A percentile compares a stretch with the other conserved stretches of the same genome.
These are phyloP conservation scores for Watsonalla binaria DNA, from an alignment of 2,888 invertebrate species.

Conservation along the genomic window DNA sequence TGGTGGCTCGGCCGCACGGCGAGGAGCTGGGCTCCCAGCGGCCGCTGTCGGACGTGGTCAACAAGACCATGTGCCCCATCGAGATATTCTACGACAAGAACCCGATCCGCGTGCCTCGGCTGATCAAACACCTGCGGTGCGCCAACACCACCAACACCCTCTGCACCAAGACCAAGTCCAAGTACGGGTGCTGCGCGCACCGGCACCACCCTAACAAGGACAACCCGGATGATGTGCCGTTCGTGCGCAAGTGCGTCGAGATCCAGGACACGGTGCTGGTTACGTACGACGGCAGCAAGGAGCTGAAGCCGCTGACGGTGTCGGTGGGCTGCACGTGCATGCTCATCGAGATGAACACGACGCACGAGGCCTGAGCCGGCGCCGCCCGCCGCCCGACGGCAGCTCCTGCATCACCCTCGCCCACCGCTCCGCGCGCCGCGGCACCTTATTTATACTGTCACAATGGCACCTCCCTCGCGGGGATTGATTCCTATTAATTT, in stretches of 20 bases:
- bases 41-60: slow-evolving; percentile 38
- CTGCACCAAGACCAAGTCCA: slow-evolving; percentile 44
- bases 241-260: slow-evolving; percentile 60
- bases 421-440: not conserved
- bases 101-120: slow-evolving; percentile 49
- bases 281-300: slow-evolving; percentile 31
- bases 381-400: slow-evolving; percentile 9
- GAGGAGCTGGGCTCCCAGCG: slow-evolving; percentile 28
- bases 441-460: too few species aligned
- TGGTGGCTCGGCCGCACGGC: slow-evolving; percentile 18
- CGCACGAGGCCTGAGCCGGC: slow-evolving; percentile 12
- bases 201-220: slow-evolving; percentile 26
- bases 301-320: slow-evolving; percentile 35
- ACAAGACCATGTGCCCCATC: slow-evolving; percentile 64
- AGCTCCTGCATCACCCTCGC: slow-evolving; percentile 5
- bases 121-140: slow-evolving; percentile 62
- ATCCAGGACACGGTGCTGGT: slow-evolving; percentile 63
- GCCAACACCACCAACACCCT: slow-evolving; percentile 43
- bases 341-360: slow-evolving; percentile 36
- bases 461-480: too few species aligned
- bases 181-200: slow-evolving; percentile 59
- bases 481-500: too few species aligned
- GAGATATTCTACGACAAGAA: slow-evolving; percentile 45
- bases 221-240: slow-evolving; percentile 10
- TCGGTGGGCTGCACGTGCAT: slow-evolving; percentile 68